These are phyloP conservation scores for Hesperophylax magnus DNA, from an alignment of 1,140 invertebrate species.

Conservation along the genomic window DNA sequence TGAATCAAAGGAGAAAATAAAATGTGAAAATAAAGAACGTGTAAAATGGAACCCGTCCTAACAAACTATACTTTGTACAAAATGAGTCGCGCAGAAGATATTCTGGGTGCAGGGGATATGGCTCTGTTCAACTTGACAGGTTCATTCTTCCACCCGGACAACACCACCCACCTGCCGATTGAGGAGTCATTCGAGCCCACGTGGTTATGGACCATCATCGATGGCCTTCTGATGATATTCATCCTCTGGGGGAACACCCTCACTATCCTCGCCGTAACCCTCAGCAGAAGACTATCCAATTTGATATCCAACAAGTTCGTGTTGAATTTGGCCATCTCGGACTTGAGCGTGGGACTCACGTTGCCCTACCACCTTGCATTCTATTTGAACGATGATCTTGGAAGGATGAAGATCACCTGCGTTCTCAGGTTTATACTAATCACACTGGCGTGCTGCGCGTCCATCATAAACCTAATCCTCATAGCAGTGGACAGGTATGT, in stretches of 20 bases:
- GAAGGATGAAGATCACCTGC: constrained; percentile 73
- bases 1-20: neutral
- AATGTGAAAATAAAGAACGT: too few species aligned
- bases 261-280: constrained; percentile 78
- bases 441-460: constrained; percentile 79
- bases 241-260: constrained; percentile 80
- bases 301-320: constrained; percentile 82
- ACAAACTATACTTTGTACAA: constrained; percentile 52
- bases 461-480: constrained; percentile 85
- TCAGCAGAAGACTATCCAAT: constrained; percentile 75
- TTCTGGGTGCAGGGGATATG: constrained; percentile 55
- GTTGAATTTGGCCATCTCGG: constrained; percentile 80
- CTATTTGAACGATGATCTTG: constrained; percentile 74
- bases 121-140: constrained; percentile 60
- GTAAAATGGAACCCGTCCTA: constrained; percentile 18
- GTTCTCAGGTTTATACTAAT: constrained; percentile 80
- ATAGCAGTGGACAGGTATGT: constrained; percentile 83
- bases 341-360: constrained; percentile 80
- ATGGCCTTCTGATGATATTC: constrained; percentile 74
- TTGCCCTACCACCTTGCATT: constrained; percentile 83
- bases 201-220: constrained; percentile 74
- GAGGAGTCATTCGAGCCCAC: constrained; percentile 63
- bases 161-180: constrained; percentile 25
- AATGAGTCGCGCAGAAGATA: constrained; percentile 35
- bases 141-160: constrained; percentile 55